Evolutionary conservation across 2,888 invertebrate species (phyloP).

Genomic region (Tribolium freemani): DNA sequence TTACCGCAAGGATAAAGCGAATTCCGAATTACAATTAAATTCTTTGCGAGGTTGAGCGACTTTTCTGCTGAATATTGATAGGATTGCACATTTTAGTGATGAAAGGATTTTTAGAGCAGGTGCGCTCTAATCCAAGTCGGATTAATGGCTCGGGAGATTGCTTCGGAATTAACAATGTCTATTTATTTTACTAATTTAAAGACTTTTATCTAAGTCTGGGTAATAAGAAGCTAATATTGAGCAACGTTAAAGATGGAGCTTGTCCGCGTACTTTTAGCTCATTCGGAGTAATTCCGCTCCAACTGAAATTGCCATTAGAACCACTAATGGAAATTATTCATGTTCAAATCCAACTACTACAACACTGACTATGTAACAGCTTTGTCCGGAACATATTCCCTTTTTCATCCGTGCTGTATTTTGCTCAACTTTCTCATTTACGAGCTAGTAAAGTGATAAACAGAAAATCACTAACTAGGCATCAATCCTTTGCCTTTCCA

Average conservation of each 20-base stretch:
- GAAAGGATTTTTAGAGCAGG: neutral
- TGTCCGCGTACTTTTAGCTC: too few relatives aligned
- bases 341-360: too few relatives aligned
- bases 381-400: too few relatives aligned
- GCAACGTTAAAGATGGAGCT: neutral
- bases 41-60: slow-evolving; percentile 7
- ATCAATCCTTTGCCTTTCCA: too few relatives aligned
- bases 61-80: slow-evolving; percentile 12
- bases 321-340: too few relatives aligned
- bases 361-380: too few relatives aligned
- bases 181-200: neutral
- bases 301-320: too few relatives aligned
- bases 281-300: too few relatives aligned
- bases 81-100: slow-evolving; percentile 8
- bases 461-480: too few relatives aligned
- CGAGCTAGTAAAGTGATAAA: too few relatives aligned
- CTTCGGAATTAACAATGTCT: neutral
- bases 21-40: slow-evolving; percentile 34
- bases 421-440: too few relatives aligned
- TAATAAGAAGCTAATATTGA: neutral
- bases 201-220: neutral
- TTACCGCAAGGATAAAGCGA: slow-evolving; percentile 26
- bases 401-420: too few relatives aligned
- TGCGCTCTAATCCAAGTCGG: neutral
- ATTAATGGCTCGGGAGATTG: neutral